A percentile compares a stretch with the other conserved stretches of the same genome.
Evolutionary conservation across 2,797 vertebrate genomes (phyloP).

Genomic region (Buphagus erythrorhynchus): DNA sequence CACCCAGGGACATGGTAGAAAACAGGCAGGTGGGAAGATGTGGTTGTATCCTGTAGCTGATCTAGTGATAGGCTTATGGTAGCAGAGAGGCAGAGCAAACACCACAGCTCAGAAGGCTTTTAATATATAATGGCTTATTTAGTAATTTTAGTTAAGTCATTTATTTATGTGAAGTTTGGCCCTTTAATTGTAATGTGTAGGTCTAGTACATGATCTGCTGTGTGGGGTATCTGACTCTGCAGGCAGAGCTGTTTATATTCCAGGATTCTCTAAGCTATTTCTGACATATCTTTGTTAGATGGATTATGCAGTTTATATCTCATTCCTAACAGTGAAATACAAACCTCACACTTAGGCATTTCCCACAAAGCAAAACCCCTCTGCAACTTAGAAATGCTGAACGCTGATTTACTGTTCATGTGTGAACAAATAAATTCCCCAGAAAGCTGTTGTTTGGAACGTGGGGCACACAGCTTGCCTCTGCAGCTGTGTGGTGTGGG

Average conservation of each 20-base stretch:
- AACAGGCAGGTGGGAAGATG: neutral
- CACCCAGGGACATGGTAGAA: neutral
- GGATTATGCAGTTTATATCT: conserved; percentile 22
- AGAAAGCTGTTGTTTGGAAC: conserved; percentile 7
- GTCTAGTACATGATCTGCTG: neutral
- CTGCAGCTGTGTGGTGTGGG: conserved; percentile 31
- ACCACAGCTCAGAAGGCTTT: neutral
- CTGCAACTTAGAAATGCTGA: neutral
- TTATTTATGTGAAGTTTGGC: conserved; percentile 7
- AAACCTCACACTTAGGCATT: conserved; percentile 45
- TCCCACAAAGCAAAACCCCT: conserved; percentile 32
- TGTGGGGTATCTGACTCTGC: neutral
- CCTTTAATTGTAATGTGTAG: neutral
- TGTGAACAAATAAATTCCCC: conserved; percentile 52
- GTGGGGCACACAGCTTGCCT: neutral
- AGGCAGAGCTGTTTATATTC: conserved; percentile 9
- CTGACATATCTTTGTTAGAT: conserved; percentile 1
- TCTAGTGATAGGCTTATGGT: neutral
- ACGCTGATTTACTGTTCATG: conserved; percentile 42
- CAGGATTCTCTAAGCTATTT: neutral
- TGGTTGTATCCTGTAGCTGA: neutral
- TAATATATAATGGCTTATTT: neutral
- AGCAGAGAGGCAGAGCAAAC: neutral
- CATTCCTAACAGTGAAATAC: conserved; percentile 31
- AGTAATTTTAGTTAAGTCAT: neutral